These are phyloP conservation scores for Erpornis zantholeuca DNA, from an alignment of 2,113 vertebrate species.

Conservation along the genomic window DNA sequence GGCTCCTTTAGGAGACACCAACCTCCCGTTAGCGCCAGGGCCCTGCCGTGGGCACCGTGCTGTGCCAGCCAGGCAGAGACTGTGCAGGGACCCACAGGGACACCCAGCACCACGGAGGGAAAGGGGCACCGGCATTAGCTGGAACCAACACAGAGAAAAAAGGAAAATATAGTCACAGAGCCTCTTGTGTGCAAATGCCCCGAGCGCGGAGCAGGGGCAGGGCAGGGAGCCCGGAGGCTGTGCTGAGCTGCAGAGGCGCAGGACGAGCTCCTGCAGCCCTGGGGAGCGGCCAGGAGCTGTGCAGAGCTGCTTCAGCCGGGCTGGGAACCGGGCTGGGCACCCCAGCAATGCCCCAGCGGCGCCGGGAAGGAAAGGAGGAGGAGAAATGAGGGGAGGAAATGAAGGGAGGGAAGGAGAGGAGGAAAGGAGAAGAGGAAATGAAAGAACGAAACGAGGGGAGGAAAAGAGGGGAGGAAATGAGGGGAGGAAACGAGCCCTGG, in stretches of 20 bases:
- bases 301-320: fast-evolving
- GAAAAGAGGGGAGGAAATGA: background rate
- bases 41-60: too few relatives aligned
- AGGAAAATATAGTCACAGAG: background rate
- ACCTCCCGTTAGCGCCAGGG: too few relatives aligned
- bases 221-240: background rate
- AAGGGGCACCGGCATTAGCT: background rate
- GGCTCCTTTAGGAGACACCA: background rate
- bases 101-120: background rate
- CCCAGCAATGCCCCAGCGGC: background rate
- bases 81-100: background rate
- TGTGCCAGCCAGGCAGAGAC: background rate
- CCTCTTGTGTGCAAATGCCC: background rate
- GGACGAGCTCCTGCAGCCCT: background rate
- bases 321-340: background rate
- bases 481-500: background rate
- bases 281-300: background rate
- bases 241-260: background rate
- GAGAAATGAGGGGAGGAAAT: background rate
- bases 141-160: background rate
- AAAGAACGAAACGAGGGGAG: background rate
- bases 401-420: background rate
- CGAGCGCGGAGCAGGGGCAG: background rate
- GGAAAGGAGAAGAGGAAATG: too few relatives aligned
- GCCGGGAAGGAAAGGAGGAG: fast-evolving